Conservation (phyloP, 2,797 vertebrate species). For the Onychomys torridus region DNA sequence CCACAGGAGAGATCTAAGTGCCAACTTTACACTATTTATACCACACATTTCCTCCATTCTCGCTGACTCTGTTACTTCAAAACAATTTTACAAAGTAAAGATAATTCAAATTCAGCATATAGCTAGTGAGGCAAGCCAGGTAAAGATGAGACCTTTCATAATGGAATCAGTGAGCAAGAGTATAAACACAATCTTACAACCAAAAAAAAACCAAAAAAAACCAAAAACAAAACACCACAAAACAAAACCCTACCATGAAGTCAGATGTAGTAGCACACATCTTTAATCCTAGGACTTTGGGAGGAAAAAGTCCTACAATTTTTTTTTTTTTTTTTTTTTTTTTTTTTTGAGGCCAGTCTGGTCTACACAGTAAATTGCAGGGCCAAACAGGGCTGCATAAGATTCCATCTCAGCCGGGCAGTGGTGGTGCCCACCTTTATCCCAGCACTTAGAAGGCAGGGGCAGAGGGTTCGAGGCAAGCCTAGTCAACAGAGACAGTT, state of each 20-base stretch:
- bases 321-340: background rate
- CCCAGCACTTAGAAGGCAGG: background rate
- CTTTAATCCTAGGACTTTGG: background rate
- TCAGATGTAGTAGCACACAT: background rate
- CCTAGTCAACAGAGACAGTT: background rate
- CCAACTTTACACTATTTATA: constrained; percentile 72
- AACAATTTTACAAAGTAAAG: constrained; percentile 34
- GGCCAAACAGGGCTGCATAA: background rate
- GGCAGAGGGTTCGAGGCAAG: background rate
- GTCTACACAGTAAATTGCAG: background rate
- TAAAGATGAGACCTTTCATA: constrained; percentile 39
- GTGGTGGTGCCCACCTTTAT: background rate
- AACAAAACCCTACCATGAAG: background rate
- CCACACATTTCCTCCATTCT: constrained; percentile 78
- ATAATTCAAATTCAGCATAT: constrained; percentile 44
- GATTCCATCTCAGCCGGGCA: background rate
- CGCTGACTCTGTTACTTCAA: background rate
- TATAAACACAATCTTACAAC: background rate
- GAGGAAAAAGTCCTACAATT: background rate
- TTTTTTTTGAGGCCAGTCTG: background rate
- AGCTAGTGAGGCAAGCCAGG: constrained; percentile 37
- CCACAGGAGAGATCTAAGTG: constrained; percentile 63
- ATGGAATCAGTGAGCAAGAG: background rate
- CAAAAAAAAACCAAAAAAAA: background rate
- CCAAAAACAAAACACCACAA: background rate